These are phyloP conservation scores for Deroptyus accipitrinus DNA, from an alignment of 2,113 vertebrate genomes.

Conservation along the genomic window DNA sequence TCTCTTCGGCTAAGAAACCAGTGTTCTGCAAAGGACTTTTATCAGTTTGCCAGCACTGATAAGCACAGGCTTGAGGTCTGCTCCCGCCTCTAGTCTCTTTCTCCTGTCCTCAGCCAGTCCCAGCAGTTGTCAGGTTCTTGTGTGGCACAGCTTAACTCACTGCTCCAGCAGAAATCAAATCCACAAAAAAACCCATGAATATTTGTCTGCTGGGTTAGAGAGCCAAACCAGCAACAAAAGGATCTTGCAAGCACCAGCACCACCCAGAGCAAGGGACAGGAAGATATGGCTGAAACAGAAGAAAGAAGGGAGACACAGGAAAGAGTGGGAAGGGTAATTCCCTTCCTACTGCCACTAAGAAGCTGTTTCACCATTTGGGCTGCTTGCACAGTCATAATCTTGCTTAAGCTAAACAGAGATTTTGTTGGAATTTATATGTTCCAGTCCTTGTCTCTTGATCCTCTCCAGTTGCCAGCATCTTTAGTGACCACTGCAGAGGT, in stretches of 20 bases:
- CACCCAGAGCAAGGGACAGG: not conserved
- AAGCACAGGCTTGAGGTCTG: not conserved
- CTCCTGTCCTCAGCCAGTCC: not conserved
- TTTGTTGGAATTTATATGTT: not conserved
- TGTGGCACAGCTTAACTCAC: not conserved
- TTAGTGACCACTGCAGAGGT: not conserved
- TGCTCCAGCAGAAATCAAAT: not conserved
- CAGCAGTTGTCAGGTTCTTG: not conserved
- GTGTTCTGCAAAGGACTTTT: accelerated
- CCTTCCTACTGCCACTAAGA: not conserved
- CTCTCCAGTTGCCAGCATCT: not conserved
- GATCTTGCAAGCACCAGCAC: not conserved
- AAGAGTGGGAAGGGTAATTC: not conserved
- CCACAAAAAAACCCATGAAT: not conserved
- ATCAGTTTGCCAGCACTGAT: not conserved
- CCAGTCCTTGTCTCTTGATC: not conserved
- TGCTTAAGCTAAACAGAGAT: not conserved
- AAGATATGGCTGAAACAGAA: not conserved
- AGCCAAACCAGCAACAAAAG: not conserved
- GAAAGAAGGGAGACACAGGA: not conserved
- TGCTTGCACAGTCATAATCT: not conserved
- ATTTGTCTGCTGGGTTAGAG: not conserved
- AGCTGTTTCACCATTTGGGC: not conserved
- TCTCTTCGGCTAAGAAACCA: not conserved
- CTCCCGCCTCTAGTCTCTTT: not conserved